phyloP scores from a whole-genome alignment of 2,113 vertebrate species.

The Athene cunicularia region DNA sequence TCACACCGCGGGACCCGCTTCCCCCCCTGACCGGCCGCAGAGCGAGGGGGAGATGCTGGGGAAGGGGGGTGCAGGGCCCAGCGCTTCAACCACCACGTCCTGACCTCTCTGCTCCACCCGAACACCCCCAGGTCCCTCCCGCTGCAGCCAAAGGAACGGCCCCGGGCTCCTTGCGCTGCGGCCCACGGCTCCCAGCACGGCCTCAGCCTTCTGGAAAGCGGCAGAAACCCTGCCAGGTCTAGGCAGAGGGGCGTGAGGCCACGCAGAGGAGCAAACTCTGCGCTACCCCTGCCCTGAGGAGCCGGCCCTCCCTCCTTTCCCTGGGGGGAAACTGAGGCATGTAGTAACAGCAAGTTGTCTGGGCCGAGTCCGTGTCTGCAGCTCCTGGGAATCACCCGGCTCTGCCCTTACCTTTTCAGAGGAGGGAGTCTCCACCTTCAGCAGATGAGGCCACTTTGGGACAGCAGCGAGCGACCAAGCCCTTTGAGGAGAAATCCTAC shows the following conservation, averaged over 20 bases:
- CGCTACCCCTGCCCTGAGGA: accelerated
- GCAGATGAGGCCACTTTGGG: background rate
- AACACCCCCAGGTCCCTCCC: background rate
- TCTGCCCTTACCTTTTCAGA: accelerated
- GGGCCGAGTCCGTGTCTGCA: accelerated
- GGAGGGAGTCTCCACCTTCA: background rate
- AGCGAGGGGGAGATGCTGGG: background rate
- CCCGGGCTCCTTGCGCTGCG: accelerated
- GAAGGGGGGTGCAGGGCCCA: background rate
- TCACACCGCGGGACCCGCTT: accelerated
- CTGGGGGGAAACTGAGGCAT: background rate
- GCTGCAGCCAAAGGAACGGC: background rate
- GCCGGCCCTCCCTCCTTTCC: background rate
- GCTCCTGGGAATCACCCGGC: background rate
- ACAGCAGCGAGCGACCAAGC: accelerated
- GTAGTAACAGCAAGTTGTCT: accelerated
- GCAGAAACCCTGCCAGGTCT: background rate
- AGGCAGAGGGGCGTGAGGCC: background rate
- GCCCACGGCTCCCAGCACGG: background rate
- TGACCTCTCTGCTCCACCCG: background rate
- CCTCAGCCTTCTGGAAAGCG: background rate
- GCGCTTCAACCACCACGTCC: background rate
- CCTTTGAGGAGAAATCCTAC: background rate
- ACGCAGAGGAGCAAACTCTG: accelerated
- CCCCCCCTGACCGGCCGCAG: background rate